phyloP scores from a whole-genome alignment of 1,140 invertebrate genomes.

The Phocides pigmalion region DNA sequence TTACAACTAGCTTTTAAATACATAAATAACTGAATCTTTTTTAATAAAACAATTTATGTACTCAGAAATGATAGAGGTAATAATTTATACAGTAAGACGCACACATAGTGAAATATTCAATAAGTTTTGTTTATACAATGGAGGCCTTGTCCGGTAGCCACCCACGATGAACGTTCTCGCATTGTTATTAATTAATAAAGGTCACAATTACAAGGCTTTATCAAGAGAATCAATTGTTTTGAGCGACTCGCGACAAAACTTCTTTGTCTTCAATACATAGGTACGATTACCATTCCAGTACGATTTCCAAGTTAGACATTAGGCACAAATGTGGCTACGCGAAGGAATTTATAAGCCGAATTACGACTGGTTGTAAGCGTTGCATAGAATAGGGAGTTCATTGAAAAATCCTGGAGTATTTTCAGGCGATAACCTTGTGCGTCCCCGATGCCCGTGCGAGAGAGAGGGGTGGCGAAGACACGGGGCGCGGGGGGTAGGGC shows the following conservation, averaged over 20 bases:
- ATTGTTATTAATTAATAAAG: neutral
- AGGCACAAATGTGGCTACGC: neutral
- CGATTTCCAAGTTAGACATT: too few species aligned
- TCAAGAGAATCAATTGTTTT: slow-evolving; percentile 17
- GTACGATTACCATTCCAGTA: too few species aligned
- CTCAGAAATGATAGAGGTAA: neutral
- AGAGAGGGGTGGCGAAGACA: slow-evolving; percentile 76
- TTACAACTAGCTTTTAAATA: too few species aligned
- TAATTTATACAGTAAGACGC: neutral
- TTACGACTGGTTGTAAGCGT: slow-evolving; percentile 20
- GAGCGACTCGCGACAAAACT: neutral
- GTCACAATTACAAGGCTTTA: slow-evolving; percentile 7
- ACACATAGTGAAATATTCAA: slow-evolving; percentile 44
- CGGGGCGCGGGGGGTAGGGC: slow-evolving; percentile 62
- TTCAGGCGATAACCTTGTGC: slow-evolving; percentile 71
- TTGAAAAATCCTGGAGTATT: slow-evolving; percentile 54
- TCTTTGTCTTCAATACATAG: neutral
- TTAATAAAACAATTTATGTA: neutral
- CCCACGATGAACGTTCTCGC: slow-evolving; percentile 7
- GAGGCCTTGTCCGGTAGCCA: slow-evolving; percentile 37
- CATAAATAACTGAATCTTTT: neutral
- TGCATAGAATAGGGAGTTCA: slow-evolving; percentile 12
- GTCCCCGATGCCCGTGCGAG: slow-evolving; percentile 65
- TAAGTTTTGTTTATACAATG: slow-evolving; percentile 59
- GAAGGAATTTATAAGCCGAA: slow-evolving; percentile 10